phyloP scores from a whole-genome alignment of 2,797 vertebrate genomes.

The Ataeniobius toweri region DNA sequence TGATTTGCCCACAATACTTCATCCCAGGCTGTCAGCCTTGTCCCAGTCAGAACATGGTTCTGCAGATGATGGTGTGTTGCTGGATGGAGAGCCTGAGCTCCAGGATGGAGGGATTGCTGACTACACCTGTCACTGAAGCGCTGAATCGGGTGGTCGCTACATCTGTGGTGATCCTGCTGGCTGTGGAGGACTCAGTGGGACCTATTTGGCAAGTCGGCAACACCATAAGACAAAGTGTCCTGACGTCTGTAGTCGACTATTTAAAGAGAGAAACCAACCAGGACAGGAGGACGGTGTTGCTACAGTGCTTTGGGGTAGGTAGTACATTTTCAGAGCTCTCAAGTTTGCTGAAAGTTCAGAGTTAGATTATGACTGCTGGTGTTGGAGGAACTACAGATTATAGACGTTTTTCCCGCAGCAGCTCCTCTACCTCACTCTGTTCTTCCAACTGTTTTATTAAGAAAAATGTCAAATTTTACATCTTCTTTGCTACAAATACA shows the following conservation, averaged over 20 bases:
- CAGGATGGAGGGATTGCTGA: slow-evolving; percentile 57
- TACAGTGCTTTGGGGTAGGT: slow-evolving; percentile 85
- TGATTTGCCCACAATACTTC: slow-evolving; percentile 77
- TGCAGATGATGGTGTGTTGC: slow-evolving; percentile 74
- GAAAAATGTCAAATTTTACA: too few species aligned
- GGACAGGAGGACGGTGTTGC: slow-evolving; percentile 76
- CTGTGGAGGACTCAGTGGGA: slow-evolving; percentile 76
- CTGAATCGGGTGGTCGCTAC: slow-evolving; percentile 69
- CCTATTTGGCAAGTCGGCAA: slow-evolving; percentile 66
- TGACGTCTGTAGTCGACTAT: slow-evolving; percentile 66
- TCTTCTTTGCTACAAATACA: too few species aligned
- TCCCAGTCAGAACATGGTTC: slow-evolving; percentile 51
- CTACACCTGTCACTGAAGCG: slow-evolving; percentile 46
- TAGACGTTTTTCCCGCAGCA: too few species aligned
- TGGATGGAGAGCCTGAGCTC: slow-evolving; percentile 70
- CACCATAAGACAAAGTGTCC: slow-evolving; percentile 69
- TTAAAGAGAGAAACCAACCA: slow-evolving; percentile 70
- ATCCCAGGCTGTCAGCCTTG: slow-evolving; percentile 69
- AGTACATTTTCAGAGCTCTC: not conserved
- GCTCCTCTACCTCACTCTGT: too few species aligned
- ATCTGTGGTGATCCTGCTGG: slow-evolving; percentile 73
- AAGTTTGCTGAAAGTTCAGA: too few species aligned
- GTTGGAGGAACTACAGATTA: too few species aligned
- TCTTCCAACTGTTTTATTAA: too few species aligned
- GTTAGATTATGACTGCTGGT: too few species aligned